Evolutionary conservation across 2,888 invertebrate species (phyloP).

Genomic region (Drosophila eohydei): DNA sequence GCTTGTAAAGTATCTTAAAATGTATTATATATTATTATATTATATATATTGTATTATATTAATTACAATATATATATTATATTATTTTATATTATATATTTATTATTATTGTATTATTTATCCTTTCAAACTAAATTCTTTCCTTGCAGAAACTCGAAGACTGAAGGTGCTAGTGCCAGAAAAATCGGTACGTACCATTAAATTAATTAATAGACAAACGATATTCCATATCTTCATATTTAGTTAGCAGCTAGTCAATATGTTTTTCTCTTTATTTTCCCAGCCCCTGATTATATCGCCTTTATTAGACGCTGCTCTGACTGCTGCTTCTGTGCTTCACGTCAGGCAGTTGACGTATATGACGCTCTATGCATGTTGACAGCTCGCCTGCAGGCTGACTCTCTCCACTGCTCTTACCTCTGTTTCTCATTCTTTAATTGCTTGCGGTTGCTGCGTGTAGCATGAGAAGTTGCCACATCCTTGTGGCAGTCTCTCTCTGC

Average conservation of each 20-base stretch:
- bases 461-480: constrained; percentile 43
- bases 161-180: background rate
- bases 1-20: too few relatives aligned
- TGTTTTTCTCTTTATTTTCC: background rate
- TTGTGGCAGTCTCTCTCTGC: constrained; percentile 10
- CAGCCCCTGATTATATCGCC: constrained; percentile 44
- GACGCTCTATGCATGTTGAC: constrained; percentile 69
- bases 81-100: too few relatives aligned
- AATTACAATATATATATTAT: too few relatives aligned
- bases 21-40: too few relatives aligned
- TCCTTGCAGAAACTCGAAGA: background rate
- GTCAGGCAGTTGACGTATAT: constrained; percentile 74
- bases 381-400: constrained; percentile 56
- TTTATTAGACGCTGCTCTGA: constrained; percentile 34
- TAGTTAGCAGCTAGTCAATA: background rate
- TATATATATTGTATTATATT: too few relatives aligned
- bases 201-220: background rate
- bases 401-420: background rate
- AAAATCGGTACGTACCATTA: background rate
- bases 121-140: background rate
- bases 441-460: constrained; percentile 39
- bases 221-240: background rate
- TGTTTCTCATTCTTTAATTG: constrained; percentile 41
- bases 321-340: constrained; percentile 3
- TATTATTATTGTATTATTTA: background rate